Base-by-base conservation (phyloP, 1,140 invertebrate species). In the Pollicipes pollicipes region DNA sequence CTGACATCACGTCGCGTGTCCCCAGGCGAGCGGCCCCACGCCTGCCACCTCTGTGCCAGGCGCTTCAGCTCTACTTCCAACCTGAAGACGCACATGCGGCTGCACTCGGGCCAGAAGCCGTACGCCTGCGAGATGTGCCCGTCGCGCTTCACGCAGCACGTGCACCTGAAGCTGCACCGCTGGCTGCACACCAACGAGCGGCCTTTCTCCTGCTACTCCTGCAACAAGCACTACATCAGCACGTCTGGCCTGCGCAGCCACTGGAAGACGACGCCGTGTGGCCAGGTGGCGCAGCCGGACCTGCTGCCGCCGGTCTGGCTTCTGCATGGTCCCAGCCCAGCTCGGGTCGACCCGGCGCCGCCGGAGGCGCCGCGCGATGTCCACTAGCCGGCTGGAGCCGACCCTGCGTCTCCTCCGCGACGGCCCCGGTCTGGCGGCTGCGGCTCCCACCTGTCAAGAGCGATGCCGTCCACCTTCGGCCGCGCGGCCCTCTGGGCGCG, bases 41-140 rank as follows among this genome's bases (percentile, higher is more conserved):
- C 97, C 80, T 99, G 97, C 81, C 88, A 93, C 76, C 94, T 97
- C 73, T 99, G 96, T 80, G 92, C 96, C 78, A 99, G 98, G 81
- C 84, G 95, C 73, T 99, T 99, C 83, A 96, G 92, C 72, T 97
- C 93, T 66, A 99, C 97, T 0, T 97, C 93, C 24, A 99, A 99
- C 81, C 83, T 99, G 69, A 99, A 99, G 82, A 99, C 97, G 0
- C 97, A 99, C 81, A 83, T 98, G 77, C 84, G 97, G 73, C 82
- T 99, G 73, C 97, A 99, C 80, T 95, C 92, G 28, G 94, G 95
- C 6, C 92, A 97, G 81, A 96, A 96, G 79, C 95, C 95, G 3
- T 98, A 95, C 76, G 90, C 91, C 21, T 98, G 96, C 79, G 94
- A 98, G 78, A 84, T 96, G 4, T 99, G 97, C 80, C 90, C 93